Base-by-base conservation (phyloP, 2,888 invertebrate species). In the Microdon myrmicae region DNA sequence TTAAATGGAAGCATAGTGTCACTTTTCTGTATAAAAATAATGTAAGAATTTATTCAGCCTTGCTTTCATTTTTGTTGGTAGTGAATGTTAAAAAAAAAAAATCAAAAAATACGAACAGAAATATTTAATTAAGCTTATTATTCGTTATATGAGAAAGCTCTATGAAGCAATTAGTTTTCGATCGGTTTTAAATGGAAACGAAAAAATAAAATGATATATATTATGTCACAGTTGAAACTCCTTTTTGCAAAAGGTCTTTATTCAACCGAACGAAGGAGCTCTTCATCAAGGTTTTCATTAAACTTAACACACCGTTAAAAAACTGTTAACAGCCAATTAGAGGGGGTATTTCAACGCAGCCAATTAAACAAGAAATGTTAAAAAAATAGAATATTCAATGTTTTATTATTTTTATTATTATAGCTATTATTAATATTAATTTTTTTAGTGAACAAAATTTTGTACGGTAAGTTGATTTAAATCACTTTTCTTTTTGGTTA, bases 1-100 rank as follows among this genome's bases (percentile, higher is more conserved):
- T 41, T 26, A 17, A 51, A 31, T 12, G 28, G 35, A 35, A 38
- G 23, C 20, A 10, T 17, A 32, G 60, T 68, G 68, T 68, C 68
- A 38, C 69, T 69, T 69, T 69, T 69, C 69, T 69, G 69, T 68
- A 69, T 67, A 68, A 69, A 68, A 68, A 56, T 67, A 38, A 41
- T 64, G 48, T 56, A 51, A n/a, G n/a, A n/a, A 19, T 28, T 44
- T 53, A 28, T 38, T 17, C 17, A 32, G 25, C 26, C 14, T 28
- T 23, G 17, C 31, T 39, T 41, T 45, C 28, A 7, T 19, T 47
- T 28, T 32, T 26, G 17, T 32, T 13, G 29, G 17, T n/a, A n/a
- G n/a, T n/a, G n/a, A n/a, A n/a, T n/a, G 12, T 12, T 3, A 29
- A 31, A 12, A n/a, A 22, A 35, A 12, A 39, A 25, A 41, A 58